These are phyloP conservation scores for Pardalotus punctatus DNA, from an alignment of 2,113 vertebrate genomes.

Conservation along the genomic window DNA sequence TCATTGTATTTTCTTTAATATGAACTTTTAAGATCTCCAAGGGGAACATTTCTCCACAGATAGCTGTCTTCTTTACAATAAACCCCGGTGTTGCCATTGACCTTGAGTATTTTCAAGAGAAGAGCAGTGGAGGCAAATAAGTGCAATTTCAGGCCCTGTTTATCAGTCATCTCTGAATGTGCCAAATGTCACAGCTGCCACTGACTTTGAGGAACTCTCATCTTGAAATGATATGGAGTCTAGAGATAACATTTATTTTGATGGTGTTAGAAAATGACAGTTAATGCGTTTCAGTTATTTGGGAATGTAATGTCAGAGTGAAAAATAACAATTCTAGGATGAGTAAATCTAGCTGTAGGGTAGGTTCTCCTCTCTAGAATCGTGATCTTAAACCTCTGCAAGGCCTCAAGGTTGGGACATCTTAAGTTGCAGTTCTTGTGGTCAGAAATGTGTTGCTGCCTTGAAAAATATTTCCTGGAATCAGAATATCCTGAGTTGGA, in stretches of 20 bases:
- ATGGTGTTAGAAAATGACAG: neutral
- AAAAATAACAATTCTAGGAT: neutral
- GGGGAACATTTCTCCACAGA: neutral
- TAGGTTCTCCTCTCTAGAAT: neutral
- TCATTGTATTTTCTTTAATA: slow-evolving; percentile 3
- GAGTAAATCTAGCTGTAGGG: neutral
- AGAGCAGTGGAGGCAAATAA: neutral
- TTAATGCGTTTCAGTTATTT: neutral
- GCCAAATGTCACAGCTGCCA: neutral
- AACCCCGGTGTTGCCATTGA: neutral
- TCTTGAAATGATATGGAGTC: neutral
- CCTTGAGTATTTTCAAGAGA: neutral
- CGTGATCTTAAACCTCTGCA: neutral
- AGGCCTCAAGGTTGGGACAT: neutral
- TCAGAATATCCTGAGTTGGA: neutral
- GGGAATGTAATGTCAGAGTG: neutral
- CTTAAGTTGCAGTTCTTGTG: neutral
- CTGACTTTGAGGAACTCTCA: neutral
- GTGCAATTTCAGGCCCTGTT: neutral
- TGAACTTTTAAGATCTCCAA: neutral
- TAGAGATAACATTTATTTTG: neutral
- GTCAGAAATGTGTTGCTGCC: neutral
- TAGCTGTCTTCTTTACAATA: neutral
- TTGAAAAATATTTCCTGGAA: neutral
- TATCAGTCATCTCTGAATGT: neutral